phyloP scores from a whole-genome alignment of 2,797 vertebrate species.

The Glossophaga mutica region DNA sequence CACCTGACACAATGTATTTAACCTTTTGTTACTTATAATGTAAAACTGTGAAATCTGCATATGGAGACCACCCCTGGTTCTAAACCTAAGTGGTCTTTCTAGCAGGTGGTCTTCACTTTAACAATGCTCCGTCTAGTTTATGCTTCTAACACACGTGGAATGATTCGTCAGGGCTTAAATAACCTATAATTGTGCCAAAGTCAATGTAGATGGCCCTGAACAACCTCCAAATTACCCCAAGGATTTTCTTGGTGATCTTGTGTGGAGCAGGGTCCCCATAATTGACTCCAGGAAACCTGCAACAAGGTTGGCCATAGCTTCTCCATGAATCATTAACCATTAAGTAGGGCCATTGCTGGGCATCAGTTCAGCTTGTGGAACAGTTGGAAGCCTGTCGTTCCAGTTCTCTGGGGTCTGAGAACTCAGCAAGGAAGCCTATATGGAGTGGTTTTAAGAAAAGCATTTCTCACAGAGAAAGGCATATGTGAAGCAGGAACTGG shows the following conservation, averaged over 20 bases:
- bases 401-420: neutral
- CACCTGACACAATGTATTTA: neutral
- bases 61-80: slow-evolving; percentile 34
- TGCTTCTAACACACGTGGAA: neutral
- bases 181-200: neutral
- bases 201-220: neutral
- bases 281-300: neutral
- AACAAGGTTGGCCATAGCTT: neutral
- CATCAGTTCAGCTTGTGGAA: neutral
- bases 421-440: neutral
- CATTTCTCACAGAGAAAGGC: neutral
- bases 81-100: slow-evolving; percentile 27
- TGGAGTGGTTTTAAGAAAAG: slow-evolving; percentile 25
- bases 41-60: slow-evolving; percentile 22
- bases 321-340: neutral
- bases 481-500: neutral
- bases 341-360: neutral
- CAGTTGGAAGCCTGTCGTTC: neutral
- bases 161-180: neutral
- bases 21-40: slow-evolving; percentile 1
- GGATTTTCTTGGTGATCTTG: slow-evolving; percentile 20
- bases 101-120: slow-evolving; percentile 33
- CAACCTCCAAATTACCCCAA: neutral
- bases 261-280: neutral
- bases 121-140: neutral